phyloP scores from a whole-genome alignment of 2,888 invertebrate species.

The Andrena haemorrhoa region DNA sequence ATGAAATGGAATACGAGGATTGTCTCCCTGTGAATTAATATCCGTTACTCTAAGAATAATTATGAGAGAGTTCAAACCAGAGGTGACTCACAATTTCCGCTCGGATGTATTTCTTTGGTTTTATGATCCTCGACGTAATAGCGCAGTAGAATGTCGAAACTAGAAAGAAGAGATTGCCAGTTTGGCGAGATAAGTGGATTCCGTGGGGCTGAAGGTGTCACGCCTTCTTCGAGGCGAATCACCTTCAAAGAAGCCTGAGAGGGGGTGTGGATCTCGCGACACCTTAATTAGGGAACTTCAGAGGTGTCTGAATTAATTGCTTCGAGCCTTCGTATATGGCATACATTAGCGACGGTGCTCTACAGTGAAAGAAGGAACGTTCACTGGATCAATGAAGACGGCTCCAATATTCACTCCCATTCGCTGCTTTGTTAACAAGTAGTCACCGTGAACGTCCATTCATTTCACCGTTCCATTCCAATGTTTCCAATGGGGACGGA shows the following conservation, averaged over 20 bases:
- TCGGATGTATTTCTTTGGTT: not conserved
- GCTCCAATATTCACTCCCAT: not conserved
- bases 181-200: slow-evolving; percentile 23
- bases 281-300: slow-evolving; percentile 53
- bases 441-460: too few species aligned
- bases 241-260: slow-evolving; percentile 11
- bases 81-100: not conserved
- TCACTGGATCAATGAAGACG: not conserved
- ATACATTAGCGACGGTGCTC: slow-evolving; percentile 11
- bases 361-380: not conserved
- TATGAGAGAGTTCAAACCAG: too few species aligned
- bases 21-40: too few species aligned
- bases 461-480: too few species aligned
- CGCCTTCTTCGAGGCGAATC: slow-evolving; percentile 33
- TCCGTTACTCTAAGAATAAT: too few species aligned
- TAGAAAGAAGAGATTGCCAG: slow-evolving; percentile 1
- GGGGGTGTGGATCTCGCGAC: slow-evolving; percentile 24
- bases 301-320: slow-evolving; percentile 54
- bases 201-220: slow-evolving; percentile 9
- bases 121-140: not conserved
- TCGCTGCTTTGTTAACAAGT: too few species aligned
- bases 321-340: slow-evolving; percentile 6
- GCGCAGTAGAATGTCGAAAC: not conserved
- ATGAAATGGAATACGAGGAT: too few species aligned
- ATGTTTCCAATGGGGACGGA: too few species aligned